These are phyloP conservation scores for Lasioglossum albipes DNA, from an alignment of 1,140 invertebrate genomes.

Conservation along the genomic window DNA sequence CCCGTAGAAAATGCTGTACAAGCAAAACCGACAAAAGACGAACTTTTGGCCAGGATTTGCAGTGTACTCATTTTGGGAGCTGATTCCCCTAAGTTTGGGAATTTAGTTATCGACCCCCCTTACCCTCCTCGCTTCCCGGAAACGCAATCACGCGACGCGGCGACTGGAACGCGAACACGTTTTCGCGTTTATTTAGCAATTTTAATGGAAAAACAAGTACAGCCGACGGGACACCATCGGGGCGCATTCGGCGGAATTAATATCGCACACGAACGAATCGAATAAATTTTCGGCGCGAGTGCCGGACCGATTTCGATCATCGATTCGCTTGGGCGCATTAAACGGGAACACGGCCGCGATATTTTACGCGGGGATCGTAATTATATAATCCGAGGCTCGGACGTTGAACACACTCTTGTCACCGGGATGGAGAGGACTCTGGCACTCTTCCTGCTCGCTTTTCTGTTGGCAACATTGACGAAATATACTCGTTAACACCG, in stretches of 20 bases:
- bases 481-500: background rate
- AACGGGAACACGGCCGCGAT: background rate
- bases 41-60: no score
- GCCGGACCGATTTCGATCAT: background rate
- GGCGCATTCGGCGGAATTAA: background rate
- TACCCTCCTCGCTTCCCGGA: no score
- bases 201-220: background rate
- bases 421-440: background rate
- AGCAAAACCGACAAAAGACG: no score
- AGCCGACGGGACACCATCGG: background rate
- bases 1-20: no score
- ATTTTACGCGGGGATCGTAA: background rate
- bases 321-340: background rate
- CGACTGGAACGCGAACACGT: background rate
- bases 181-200: background rate
- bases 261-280: background rate
- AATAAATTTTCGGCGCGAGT: constrained; percentile 15
- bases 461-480: background rate
- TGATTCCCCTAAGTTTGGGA: no score
- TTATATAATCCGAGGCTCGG: background rate
- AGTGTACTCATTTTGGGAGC: no score
- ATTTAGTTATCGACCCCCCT: no score
- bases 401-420: background rate
- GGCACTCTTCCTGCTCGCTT: background rate
- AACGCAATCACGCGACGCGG: background rate